Percentiles rank a stretch among this genome's conserved stretches.
Evolutionary conservation across 2,797 vertebrate genomes (phyloP).

Genomic region (Scleropages formosus): DNA sequence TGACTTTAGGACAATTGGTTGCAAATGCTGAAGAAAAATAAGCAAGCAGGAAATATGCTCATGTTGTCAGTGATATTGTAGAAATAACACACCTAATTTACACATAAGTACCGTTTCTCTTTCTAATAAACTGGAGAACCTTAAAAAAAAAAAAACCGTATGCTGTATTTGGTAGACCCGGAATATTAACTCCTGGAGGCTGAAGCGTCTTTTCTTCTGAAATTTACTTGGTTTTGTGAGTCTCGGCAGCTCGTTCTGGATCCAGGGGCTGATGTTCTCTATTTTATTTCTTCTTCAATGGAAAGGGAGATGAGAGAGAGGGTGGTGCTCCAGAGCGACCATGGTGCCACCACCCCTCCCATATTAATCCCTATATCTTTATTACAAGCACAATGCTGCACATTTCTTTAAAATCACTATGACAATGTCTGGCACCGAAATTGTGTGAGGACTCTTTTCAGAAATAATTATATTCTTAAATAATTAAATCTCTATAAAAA

Average conservation of each 20-base stretch:
- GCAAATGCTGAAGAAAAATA: too few species aligned
- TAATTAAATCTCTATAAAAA: conserved; percentile 8
- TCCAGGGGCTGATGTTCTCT: conserved; percentile 18
- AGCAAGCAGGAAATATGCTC: too few species aligned
- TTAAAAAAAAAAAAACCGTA: too few species aligned
- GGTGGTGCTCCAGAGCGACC: neutral
- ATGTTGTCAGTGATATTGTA: neutral
- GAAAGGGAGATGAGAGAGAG: conserved; percentile 11
- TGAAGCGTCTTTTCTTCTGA: too few species aligned
- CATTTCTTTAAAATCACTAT: neutral
- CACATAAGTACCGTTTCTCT: neutral
- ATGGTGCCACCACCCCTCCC: neutral
- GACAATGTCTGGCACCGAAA: neutral
- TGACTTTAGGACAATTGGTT: too few species aligned
- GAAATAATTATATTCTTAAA: neutral
- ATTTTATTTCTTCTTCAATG: neutral
- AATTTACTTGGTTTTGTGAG: too few species aligned
- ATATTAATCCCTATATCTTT: neutral
- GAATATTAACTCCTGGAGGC: too few species aligned
- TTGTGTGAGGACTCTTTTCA: neutral
- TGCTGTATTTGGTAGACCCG: too few species aligned
- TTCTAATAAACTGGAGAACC: neutral
- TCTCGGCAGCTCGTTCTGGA: neutral
- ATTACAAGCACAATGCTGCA: neutral
- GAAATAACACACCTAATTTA: neutral